Evolutionary conservation across 1,140 invertebrate species (phyloP).

Genomic region (Polypedilum pembai): DNA sequence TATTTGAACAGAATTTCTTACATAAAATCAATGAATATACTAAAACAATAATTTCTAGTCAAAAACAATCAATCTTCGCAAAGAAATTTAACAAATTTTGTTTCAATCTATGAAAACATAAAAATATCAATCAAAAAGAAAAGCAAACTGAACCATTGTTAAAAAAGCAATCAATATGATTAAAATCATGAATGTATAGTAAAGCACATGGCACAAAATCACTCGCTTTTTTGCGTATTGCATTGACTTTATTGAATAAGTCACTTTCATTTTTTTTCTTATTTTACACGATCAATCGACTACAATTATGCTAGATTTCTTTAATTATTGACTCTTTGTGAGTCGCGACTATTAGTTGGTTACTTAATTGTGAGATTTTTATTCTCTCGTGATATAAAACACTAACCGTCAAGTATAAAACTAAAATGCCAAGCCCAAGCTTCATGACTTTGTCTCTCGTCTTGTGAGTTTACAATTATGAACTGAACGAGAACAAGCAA

Average conservation of each 20-base stretch:
- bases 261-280: slow-evolving; percentile 3
- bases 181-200: slow-evolving; percentile 21
- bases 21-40: too few species aligned
- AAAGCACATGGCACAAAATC: neutral
- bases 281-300: neutral
- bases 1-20: too few species aligned
- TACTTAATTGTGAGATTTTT: neutral
- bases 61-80: too few species aligned
- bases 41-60: neutral
- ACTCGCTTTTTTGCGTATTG: neutral
- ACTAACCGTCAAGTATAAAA: slow-evolving; percentile 24
- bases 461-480: neutral
- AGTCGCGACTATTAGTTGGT: neutral
- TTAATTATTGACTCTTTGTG: too few species aligned
- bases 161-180: slow-evolving; percentile 23
- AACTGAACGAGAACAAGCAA: neutral
- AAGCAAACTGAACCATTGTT: slow-evolving; percentile 20
- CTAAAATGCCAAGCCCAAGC: slow-evolving; percentile 23
- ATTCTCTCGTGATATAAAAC: neutral
- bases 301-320: neutral
- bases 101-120: neutral
- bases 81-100: neutral
- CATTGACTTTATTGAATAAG: slow-evolving; percentile 22
- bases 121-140: neutral
- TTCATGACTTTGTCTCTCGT: neutral